A percentile compares a stretch with the other conserved stretches of the same genome.
Evolutionary conservation across 1,140 invertebrate genomes (phyloP).

Genomic region (Popillia japonica): DNA sequence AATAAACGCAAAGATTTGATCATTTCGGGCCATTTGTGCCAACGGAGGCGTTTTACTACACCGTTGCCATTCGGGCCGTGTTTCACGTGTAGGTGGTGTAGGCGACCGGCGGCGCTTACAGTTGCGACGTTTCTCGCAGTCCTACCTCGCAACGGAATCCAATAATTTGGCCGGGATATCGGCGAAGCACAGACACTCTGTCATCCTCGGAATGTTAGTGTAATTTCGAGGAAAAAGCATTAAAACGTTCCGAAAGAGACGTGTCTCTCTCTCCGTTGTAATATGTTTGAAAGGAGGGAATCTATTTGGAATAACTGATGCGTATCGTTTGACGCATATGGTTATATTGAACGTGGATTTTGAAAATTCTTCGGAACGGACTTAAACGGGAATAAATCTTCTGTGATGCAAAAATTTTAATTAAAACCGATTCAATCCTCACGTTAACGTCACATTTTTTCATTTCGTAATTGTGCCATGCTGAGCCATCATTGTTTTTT

Average conservation of each 20-base stretch:
- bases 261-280: too few relatives aligned
- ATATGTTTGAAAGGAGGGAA: too few relatives aligned
- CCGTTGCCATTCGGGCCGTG: constrained; percentile 18
- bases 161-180: not conserved
- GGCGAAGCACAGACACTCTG: not conserved
- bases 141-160: not conserved
- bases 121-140: constrained; percentile 37
- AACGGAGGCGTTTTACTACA: constrained; percentile 51
- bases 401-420: too few relatives aligned
- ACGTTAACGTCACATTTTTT: too few relatives aligned
- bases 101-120: not conserved
- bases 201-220: not conserved
- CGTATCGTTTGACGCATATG: too few relatives aligned
- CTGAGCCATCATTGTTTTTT: too few relatives aligned
- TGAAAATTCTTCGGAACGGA: too few relatives aligned
- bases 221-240: not conserved
- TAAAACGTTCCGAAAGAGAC: not conserved
- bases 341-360: too few relatives aligned
- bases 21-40: constrained; percentile 56
- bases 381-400: too few relatives aligned
- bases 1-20: constrained; percentile 55
- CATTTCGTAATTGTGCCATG: too few relatives aligned
- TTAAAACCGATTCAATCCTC: too few relatives aligned
- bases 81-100: not conserved
- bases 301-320: too few relatives aligned